Conservation (phyloP, 2,888 invertebrate species). For the Dasysyrphus tricinctus region DNA sequence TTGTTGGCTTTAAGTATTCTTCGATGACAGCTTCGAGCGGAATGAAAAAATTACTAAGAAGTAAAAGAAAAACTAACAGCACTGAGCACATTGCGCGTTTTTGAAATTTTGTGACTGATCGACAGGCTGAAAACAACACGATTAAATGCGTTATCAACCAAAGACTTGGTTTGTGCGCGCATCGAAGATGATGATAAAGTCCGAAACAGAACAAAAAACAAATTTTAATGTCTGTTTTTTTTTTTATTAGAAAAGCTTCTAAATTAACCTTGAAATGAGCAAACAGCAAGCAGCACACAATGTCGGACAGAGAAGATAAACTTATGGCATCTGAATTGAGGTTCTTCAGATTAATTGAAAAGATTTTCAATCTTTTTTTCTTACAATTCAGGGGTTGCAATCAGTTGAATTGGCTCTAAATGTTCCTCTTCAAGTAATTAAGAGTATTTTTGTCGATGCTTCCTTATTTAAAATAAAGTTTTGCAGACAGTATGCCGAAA, state of each 20-base stretch:
- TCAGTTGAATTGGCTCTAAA: conserved; percentile 48
- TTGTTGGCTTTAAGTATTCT: conserved; percentile 25
- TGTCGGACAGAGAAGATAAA: conserved; percentile 28
- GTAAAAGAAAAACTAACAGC: not conserved
- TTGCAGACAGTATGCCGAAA: conserved; percentile 30
- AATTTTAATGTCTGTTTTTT: not conserved
- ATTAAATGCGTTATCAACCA: conserved; percentile 49
- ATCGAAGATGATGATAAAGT: conserved; percentile 31
- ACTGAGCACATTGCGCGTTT: conserved; percentile 16
- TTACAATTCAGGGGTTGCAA: conserved; percentile 18
- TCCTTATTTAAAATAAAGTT: conserved; percentile 16
- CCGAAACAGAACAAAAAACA: not conserved
- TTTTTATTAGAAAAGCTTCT: conserved; percentile 9
- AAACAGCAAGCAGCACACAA: conserved; percentile 7
- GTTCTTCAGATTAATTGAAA: conserved; percentile 64
- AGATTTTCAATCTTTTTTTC: conserved; percentile 22
- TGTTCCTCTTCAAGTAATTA: conserved; percentile 46
- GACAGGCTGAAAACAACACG: conserved; percentile 44
- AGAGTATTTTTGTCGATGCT: conserved; percentile 5
- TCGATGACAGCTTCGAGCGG: conserved; percentile 41
- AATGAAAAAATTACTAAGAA: conserved; percentile 8
- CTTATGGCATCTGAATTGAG: conserved; percentile 42
- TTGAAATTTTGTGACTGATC: conserved; percentile 22
- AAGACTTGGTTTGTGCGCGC: conserved; percentile 34
- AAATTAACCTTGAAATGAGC: conserved; percentile 65